Evolutionary conservation across 2,797 vertebrate species (phyloP).

Genomic region (Sciaenops ocellatus): DNA sequence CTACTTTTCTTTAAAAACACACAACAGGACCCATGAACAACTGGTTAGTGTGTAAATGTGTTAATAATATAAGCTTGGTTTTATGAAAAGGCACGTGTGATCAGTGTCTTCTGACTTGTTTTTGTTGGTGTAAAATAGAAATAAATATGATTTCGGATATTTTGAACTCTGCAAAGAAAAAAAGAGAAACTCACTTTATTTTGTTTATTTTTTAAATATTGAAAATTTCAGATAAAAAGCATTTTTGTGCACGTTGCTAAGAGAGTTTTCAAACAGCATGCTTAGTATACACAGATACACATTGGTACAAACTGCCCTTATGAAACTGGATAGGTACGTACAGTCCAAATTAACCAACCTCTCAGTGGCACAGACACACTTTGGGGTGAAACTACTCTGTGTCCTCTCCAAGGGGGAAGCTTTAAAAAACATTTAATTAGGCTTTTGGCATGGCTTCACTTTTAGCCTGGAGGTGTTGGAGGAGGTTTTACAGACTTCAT

Average conservation of each 20-base stretch:
- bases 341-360: conserved; percentile 54
- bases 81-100: neutral
- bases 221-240: neutral
- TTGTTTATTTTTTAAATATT: neutral
- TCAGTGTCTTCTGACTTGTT: neutral
- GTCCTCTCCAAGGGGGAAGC: conserved; percentile 80
- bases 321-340: conserved; percentile 24
- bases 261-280: conserved; percentile 5
- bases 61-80: neutral
- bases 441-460: conserved; percentile 82
- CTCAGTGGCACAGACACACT: conserved; percentile 48
- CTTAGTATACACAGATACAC: neutral
- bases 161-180: neutral
- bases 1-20: neutral
- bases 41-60: neutral
- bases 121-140: neutral
- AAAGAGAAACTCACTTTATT: neutral
- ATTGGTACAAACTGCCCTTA: conserved; percentile 16
- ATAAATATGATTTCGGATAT: neutral
- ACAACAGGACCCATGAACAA: neutral
- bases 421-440: conserved; percentile 86
- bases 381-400: conserved; percentile 65
- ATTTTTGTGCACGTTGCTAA: neutral
- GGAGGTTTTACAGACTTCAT: conserved; percentile 80
- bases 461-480: conserved; percentile 82